Conservation (phyloP, 2,113 vertebrate genomes). For the Caretta caretta region DNA sequence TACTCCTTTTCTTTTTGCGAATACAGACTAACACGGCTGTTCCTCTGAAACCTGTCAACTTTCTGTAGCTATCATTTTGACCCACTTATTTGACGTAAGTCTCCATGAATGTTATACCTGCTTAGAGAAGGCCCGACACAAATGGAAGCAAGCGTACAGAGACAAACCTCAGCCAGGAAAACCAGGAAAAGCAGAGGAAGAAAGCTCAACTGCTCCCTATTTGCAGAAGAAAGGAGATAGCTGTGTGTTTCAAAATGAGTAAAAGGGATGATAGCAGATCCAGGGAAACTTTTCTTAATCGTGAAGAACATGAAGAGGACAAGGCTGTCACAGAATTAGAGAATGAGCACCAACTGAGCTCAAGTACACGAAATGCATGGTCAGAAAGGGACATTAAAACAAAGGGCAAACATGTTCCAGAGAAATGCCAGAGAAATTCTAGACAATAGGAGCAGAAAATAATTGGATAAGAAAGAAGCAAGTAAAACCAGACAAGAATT, state of each 20-base stretch:
- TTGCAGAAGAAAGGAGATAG: neutral
- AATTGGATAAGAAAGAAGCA: neutral
- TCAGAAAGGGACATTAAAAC: neutral
- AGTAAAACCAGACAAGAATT: neutral
- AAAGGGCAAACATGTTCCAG: neutral
- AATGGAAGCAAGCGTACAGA: neutral
- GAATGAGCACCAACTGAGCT: neutral
- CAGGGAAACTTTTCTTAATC: neutral
- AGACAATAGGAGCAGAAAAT: neutral
- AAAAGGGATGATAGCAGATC: neutral
- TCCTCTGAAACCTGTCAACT: too few relatives aligned
- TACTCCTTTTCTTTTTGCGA: too few relatives aligned
- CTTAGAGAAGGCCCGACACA: neutral
- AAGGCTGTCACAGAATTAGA: neutral
- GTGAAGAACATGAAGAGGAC: neutral
- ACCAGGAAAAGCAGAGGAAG: rapidly evolving
- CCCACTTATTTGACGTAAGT: neutral
- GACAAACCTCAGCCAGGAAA: neutral
- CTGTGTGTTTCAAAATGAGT: neutral
- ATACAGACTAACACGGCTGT: too few relatives aligned
- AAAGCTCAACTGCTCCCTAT: rapidly evolving
- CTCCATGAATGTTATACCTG: neutral
- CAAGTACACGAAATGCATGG: neutral
- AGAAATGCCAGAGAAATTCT: neutral
- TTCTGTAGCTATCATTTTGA: neutral